Evolutionary conservation across 2,797 vertebrate species (phyloP).

Genomic region (Mallotus villosus): DNA sequence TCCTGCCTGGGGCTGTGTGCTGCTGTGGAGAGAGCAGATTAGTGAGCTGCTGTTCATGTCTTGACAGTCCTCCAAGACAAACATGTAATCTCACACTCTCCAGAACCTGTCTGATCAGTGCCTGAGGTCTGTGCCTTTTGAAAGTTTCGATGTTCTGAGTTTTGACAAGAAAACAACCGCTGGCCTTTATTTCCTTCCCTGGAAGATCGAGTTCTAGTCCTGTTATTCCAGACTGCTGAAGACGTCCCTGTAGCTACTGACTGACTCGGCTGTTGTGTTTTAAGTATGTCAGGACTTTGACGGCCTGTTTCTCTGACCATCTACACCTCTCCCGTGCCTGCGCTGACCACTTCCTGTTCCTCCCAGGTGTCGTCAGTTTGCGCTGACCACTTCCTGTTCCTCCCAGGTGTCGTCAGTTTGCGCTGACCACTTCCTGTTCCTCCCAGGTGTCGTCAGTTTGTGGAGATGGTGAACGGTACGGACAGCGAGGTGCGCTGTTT

Average conservation of each 20-base stretch:
- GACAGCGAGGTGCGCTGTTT: conserved; percentile 96
- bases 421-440: neutral
- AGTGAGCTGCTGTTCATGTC: neutral
- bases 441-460: conserved; percentile 93
- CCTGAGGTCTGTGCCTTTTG: neutral
- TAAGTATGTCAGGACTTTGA: no score
- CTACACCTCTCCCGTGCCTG: no score
- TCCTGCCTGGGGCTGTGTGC: neutral
- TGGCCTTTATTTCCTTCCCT: neutral
- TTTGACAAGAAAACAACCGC: neutral
- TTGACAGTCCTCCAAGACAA: neutral
- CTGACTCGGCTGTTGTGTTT: no score
- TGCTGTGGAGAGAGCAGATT: neutral
- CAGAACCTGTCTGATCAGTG: neutral
- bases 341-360: neutral
- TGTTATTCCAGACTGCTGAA: no score
- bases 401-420: no score
- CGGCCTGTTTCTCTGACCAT: no score
- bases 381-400: no score
- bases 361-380: no score
- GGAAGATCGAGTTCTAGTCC: no score
- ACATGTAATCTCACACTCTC: neutral
- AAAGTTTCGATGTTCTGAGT: neutral
- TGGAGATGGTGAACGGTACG: conserved; percentile 98
- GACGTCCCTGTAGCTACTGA: no score